Percentiles rank a stretch among this genome's conserved stretches.
phyloP scores from a whole-genome alignment of 2,797 vertebrate species.

The Tangara arthus region DNA sequence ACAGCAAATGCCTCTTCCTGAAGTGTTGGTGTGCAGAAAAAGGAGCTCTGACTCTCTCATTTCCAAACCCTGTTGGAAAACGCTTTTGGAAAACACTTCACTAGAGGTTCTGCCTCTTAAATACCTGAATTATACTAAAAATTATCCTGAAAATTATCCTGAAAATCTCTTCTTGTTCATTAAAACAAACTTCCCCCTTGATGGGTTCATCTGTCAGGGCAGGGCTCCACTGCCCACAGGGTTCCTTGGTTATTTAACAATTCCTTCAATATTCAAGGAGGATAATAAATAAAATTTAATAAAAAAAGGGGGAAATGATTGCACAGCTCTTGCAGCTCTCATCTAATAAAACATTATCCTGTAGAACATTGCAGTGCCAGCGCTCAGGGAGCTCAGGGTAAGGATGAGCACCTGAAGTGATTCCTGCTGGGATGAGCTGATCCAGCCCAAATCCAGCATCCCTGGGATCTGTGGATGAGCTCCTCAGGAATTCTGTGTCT shows the following conservation, averaged over 20 bases:
- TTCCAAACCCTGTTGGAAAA: not conserved
- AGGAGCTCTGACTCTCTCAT: not conserved
- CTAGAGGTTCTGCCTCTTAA: not conserved
- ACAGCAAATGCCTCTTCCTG: conserved; percentile 39
- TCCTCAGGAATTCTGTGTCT: not conserved
- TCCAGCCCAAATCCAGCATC: accelerated
- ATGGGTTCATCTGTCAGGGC: not conserved
- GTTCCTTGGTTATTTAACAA: not conserved
- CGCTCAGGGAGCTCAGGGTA: not conserved
- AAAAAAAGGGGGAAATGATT: not conserved
- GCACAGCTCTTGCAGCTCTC: not conserved
- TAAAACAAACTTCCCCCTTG: not conserved
- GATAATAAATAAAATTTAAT: not conserved
- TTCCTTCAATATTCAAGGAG: not conserved
- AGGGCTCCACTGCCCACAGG: not conserved
- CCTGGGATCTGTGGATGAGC: not conserved
- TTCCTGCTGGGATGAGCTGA: not conserved
- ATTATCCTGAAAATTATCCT: not conserved
- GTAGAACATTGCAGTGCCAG: not conserved
- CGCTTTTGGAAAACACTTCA: not conserved
- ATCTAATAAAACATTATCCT: not conserved
- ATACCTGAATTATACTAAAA: too few species aligned
- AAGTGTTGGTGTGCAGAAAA: conserved; percentile 55
- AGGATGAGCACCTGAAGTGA: not conserved
- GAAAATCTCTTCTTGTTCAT: not conserved